Evolutionary conservation across 2,113 vertebrate genomes (phyloP).

Genomic region (Piprites chloris): DNA sequence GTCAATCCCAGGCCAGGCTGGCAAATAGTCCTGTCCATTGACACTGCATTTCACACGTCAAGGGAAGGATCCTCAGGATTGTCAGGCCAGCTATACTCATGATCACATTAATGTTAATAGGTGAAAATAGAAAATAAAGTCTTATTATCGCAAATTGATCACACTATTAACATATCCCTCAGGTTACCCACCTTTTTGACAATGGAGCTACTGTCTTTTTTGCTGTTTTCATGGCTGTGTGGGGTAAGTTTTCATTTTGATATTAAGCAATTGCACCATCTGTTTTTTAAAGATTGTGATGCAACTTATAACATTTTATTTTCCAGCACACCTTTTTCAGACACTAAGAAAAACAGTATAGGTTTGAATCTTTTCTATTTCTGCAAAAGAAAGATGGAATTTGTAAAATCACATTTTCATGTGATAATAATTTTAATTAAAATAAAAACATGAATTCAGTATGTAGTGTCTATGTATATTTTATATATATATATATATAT

Average conservation of each 20-base stretch:
- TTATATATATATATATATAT: too few relatives aligned
- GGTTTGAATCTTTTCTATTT: neutral
- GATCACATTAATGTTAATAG: neutral
- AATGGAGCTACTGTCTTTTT: constrained; percentile 97
- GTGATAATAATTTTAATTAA: neutral
- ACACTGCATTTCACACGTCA: neutral
- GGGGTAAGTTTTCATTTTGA: constrained; percentile 83
- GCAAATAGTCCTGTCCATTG: neutral
- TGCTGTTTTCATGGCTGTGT: constrained; percentile 98
- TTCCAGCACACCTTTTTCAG: neutral
- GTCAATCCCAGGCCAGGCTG: neutral
- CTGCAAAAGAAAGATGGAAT: neutral
- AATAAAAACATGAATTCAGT: neutral
- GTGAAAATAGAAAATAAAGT: neutral
- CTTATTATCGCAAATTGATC: neutral
- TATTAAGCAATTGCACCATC: neutral
- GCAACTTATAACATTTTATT: neutral
- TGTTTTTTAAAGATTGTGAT: neutral
- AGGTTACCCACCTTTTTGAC: constrained; percentile 96
- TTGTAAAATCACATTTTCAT: neutral
- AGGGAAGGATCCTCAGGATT: neutral
- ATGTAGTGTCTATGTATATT: neutral
- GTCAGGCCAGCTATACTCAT: neutral
- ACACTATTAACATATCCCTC: neutral
- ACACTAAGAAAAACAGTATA: neutral